Conservation (phyloP, 2,888 invertebrate genomes). For the Troides oblongomaculatus region DNA sequence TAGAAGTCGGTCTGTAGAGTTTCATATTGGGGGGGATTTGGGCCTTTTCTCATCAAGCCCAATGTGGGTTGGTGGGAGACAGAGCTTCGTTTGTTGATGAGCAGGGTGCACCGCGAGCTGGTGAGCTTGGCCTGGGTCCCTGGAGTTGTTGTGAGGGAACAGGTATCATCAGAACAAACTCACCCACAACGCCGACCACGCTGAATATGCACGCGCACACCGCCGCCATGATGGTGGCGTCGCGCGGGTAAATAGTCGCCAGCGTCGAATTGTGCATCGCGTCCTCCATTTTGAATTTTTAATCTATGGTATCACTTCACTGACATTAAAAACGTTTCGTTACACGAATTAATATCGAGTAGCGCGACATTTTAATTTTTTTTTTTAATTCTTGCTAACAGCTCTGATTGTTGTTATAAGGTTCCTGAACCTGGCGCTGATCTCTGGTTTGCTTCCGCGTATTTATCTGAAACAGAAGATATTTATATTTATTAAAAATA, state of each 20-base stretch:
- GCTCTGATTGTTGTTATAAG: background rate
- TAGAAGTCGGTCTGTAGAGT: too few relatives aligned
- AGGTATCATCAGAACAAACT: slow-evolving; percentile 44
- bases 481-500: slow-evolving; percentile 9
- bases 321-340: slow-evolving; percentile 5
- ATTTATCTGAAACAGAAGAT: slow-evolving; percentile 26
- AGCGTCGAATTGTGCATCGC: slow-evolving; percentile 44
- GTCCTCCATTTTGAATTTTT: slow-evolving; percentile 47
- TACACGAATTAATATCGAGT: background rate
- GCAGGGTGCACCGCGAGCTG: too few relatives aligned
- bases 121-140: too few relatives aligned
- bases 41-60: too few relatives aligned
- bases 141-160: background rate
- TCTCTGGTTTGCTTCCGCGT: slow-evolving; percentile 13
- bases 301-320: slow-evolving; percentile 11
- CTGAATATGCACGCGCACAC: slow-evolving; percentile 89
- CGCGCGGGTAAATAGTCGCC: slow-evolving; percentile 81
- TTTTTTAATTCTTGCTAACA: background rate
- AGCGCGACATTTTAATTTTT: background rate
- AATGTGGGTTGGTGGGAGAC: too few relatives aligned
- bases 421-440: background rate
- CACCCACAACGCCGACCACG: slow-evolving; percentile 88
- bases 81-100: too few relatives aligned
- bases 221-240: slow-evolving; percentile 88
- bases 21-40: too few relatives aligned